Evolutionary conservation across 2,888 invertebrate genomes (phyloP), one percentile per base, ranked within the genome.

Genomic region (Andrena fulva): DNA sequence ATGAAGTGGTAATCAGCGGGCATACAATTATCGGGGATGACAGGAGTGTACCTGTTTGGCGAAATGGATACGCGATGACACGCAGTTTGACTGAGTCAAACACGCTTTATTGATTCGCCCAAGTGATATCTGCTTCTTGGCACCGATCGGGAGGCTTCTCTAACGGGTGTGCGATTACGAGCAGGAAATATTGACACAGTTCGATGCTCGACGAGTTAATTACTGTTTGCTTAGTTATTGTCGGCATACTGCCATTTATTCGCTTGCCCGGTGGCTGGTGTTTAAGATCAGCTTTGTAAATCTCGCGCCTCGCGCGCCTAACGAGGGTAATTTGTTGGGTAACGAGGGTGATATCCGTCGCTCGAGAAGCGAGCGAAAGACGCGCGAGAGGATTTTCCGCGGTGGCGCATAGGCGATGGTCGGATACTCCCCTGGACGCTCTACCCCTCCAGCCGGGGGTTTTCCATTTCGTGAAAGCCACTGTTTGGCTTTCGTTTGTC

Each of bases 51-150:
- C 78, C 73, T 78, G 78, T 78, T 81, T 81, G 81, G 71, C 68
- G 81, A 78, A 78, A 78, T 73, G 78, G 73, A 78, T 81, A 73
- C 75, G 69, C 73, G 81, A 78, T 73, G 81, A 81, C 81, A 73
- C 64, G 69, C 81, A 81, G 78, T 81, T 81, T 81, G 81, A 64
- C 73, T 69, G 73, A 81, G 63, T 69, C 81, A 81, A 81, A 81
- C 78, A 81, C 73, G 66, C 64, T 81, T 81, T 81, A 81, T 81
- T 81, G 81, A 81, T 81, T 81, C 78, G 78, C 69, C 42, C 73
- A 69, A 78, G 69, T 73, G 73, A 81, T 81, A 81, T 73, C 80
- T 71, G 73, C 81, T 78, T 64, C 81, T 77, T 77, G 77, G 67
- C 77, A 66, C 35, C 66, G 59, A 67, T 77, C 52, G 5, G 62